These are phyloP conservation scores for Manduca sexta DNA, from an alignment of 1,140 invertebrate species.

Conservation along the genomic window DNA sequence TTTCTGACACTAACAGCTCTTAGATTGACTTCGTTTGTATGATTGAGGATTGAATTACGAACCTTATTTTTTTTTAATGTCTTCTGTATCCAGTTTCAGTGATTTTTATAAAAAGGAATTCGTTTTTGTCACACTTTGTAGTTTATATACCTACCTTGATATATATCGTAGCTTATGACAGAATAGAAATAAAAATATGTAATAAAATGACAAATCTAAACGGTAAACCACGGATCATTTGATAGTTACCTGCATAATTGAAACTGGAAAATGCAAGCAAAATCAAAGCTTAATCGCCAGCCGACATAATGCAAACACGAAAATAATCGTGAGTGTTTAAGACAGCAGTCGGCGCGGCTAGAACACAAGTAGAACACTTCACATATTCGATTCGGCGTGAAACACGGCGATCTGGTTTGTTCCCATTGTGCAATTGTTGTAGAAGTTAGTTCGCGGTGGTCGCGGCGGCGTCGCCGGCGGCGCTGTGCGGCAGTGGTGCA, in stretches of 20 bases:
- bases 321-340: background rate
- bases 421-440: conserved; percentile 32
- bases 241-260: background rate
- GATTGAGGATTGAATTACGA: too few species aligned
- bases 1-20: too few species aligned
- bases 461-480: background rate
- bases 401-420: conserved; percentile 25
- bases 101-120: too few species aligned
- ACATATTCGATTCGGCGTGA: conserved; percentile 33
- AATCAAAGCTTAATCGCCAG: background rate
- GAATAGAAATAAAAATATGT: too few species aligned
- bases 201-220: too few species aligned
- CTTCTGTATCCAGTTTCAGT: too few species aligned
- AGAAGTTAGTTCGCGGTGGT: conserved; percentile 36
- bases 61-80: too few species aligned
- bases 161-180: too few species aligned
- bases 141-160: too few species aligned
- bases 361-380: conserved; percentile 28
- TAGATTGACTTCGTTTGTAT: too few species aligned
- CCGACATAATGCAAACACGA: background rate
- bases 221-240: too few species aligned
- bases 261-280: background rate
- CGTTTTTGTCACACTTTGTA: too few species aligned
- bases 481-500: conserved; percentile 13
- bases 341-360: conserved; percentile 8